Percentiles rank a stretch among this genome's conserved stretches.
phyloP scores from a whole-genome alignment of 53 echinoderm and acorn worm species.

The Echinometra lucunter region DNA sequence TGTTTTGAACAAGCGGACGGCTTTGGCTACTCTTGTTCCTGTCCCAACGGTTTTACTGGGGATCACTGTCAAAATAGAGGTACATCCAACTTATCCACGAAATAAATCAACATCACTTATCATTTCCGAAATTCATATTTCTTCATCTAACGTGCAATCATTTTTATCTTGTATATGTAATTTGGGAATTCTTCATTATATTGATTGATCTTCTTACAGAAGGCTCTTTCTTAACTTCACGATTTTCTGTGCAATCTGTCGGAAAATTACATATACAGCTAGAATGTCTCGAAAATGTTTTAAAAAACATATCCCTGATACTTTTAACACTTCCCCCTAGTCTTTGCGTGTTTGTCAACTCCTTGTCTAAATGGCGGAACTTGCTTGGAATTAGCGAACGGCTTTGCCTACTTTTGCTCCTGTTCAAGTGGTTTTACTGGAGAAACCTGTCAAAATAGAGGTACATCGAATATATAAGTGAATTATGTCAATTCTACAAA shows the following conservation, averaged over 20 bases:
- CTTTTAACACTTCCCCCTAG: not conserved
- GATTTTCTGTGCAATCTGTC: no score
- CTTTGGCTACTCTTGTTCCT: constrained; percentile 64
- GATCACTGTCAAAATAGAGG: constrained; percentile 50
- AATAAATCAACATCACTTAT: no score
- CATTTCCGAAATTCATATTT: no score
- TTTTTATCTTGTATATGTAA: no score
- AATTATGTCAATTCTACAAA: no score
- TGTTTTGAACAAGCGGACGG: constrained; percentile 50
- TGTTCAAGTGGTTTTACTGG: constrained; percentile 44
- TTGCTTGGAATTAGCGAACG: constrained; percentile 39
- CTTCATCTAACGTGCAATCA: no score
- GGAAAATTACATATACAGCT: no score
- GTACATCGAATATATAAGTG: no score
- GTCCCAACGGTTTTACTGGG: constrained; percentile 67
- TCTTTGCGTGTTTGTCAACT: not conserved
- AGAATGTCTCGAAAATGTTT: no score
- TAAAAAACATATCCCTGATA: not conserved
- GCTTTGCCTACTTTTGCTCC: constrained; percentile 47
- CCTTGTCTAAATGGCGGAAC: constrained; percentile 70
- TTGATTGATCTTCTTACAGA: no score
- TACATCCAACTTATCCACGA: not conserved
- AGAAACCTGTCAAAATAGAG: not conserved
- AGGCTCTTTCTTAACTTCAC: no score
- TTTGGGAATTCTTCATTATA: no score